Evolutionary conservation across 2,113 vertebrate species (phyloP), one percentile per base, ranked within the genome.

Genomic region (Amphilophus citrinellus): DNA sequence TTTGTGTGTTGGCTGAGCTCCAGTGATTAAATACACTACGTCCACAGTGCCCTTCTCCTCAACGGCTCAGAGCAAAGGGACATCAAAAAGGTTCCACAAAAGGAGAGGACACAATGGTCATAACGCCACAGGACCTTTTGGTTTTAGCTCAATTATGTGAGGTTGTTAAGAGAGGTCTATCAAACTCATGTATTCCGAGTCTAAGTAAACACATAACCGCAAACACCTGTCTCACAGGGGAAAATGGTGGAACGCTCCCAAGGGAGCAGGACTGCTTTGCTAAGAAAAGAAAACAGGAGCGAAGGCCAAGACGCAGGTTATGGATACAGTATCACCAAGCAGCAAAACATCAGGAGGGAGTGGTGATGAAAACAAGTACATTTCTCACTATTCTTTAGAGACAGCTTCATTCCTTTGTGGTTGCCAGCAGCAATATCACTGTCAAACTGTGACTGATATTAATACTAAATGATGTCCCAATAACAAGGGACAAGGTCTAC

Each of bases 11-110:
- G 93, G 92, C 90, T 62, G 80, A 88, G 86, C 80, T 88, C 92
- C 91, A 90, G 82, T 87, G 87, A 85, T 92, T 93, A 87, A 92
- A 89, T 79, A 89, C 76, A 84, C 81, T 77, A 35, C 39, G 61
- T 87, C 89, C 87, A 91, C 61, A 68, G 63, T 71, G 63, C 82
- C 84, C 84, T 86, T 79, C 89, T 90, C 85, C 76, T 65, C 77
- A 68, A 39, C 22, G 44, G 59, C 84, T 87, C 59, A 24, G 80
- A 80, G 86, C 84, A 42, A 44, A 32, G 22, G 81, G 87, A 92
- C 86, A 88, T 90, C 63, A 89, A 91, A 87, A 88, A 79, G 77
- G 24, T 15, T 65, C 35, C 66, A 80, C 84, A 82, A 73, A 61
- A 63, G 73, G 18, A 76, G 9, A 57, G 65, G 50, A 59, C 39